Percentiles rank a stretch among this genome's conserved stretches.
Conservation (phyloP, 2,888 invertebrate genomes). For the Ichneumoninae sp. region DNA sequence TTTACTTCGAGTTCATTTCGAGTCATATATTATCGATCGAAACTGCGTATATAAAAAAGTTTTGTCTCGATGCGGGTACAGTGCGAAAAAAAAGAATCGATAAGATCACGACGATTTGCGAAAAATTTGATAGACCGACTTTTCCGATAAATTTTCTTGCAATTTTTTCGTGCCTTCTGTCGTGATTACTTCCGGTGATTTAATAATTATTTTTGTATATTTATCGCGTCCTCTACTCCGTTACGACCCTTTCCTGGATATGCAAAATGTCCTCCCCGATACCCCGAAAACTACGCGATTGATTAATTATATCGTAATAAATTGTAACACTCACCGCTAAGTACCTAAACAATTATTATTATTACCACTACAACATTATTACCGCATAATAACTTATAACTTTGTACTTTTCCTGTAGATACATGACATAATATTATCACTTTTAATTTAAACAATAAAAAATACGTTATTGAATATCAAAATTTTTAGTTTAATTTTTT, state of each 20-base stretch:
- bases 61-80: conserved; percentile 24
- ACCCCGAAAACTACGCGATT: conserved; percentile 33
- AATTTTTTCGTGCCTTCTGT: conserved; percentile 82
- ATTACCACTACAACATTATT: conserved; percentile 70
- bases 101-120: conserved; percentile 33
- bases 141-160: conserved; percentile 74
- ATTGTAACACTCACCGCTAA: conserved; percentile 61
- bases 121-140: conserved; percentile 33
- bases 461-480: conserved; percentile 77
- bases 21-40: conserved; percentile 36
- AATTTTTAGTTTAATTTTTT: background rate
- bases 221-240: conserved; percentile 30
- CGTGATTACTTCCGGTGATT: conserved; percentile 81
- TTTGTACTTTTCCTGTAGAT: conserved; percentile 84
- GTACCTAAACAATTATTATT: conserved; percentile 67
- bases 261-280: conserved; percentile 22
- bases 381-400: conserved; percentile 79
- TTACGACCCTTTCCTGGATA: conserved; percentile 26
- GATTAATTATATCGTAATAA: conserved; percentile 68
- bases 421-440: conserved; percentile 79
- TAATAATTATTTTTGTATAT: conserved; percentile 71
- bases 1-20: conserved; percentile 38
- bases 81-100: conserved; percentile 25
- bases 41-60: conserved; percentile 27
- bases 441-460: conserved; percentile 83